Evolutionary conservation across 2,888 invertebrate species (phyloP), one percentile per base, ranked within the genome.

Genomic region (Lithophane ornitopus): DNA sequence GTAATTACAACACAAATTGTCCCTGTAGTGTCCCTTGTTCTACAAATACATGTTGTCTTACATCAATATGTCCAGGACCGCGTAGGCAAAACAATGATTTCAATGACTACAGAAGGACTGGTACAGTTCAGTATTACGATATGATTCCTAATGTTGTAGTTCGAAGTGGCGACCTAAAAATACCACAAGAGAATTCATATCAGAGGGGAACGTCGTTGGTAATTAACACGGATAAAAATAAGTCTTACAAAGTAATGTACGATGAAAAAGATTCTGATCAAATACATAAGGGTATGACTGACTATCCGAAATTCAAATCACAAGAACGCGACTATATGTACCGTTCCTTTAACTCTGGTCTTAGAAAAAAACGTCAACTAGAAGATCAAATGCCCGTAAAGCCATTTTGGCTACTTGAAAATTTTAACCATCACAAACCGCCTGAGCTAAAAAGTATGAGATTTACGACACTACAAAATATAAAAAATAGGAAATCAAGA

Each of bases 361-460:
- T 90, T 81, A 91, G 93, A 88, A 89, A 89, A 88, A 93, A 91
- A 88, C 92, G 95, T 79, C 89, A 90, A 78, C 63, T 82, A 58
- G 90, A 90, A 72, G 88, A 92, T 76, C 85, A 91, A 80, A 81
- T 81, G 26, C 91, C 91, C 19, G 86, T 89, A 62, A 93, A 91
- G 78, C 94, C 94, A 3, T 94, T 95, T 91, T 95, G 95, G 95
- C 91, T 94, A 92, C 88, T 93, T 78, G 93, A 94, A 74, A 90
- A 92, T 75, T 89, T 86, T 75, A 88, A 88, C 65, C 76, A 89
- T 59, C 90, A 90, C 80, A 91, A 87, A 74, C 81, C 88, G 19
- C 75, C 89, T 62, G 88, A 92, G 69, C 79, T 93, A 63, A 95
- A 93, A 90, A 90, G 93, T 44, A 83, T 95, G 26, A 91, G 87